Evolutionary conservation across 2,888 invertebrate genomes (phyloP).

Genomic region (Lampropteryx suffumata): DNA sequence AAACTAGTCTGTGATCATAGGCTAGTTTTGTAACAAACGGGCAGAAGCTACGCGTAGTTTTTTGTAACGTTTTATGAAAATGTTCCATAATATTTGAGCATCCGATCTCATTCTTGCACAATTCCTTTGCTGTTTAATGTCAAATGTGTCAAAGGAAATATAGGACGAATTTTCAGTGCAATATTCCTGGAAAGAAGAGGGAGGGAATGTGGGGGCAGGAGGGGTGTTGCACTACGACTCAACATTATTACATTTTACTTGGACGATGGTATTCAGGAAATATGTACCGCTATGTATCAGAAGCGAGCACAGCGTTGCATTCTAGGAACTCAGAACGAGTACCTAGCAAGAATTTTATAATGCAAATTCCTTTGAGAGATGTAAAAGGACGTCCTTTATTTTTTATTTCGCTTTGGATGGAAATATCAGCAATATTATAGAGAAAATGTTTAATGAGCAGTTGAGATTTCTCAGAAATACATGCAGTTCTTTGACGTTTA

Average conservation of each 20-base stretch:
- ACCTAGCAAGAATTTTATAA: conserved; percentile 29
- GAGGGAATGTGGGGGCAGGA: conserved; percentile 6
- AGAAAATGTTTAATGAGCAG: background rate
- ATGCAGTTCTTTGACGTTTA: too few relatives aligned
- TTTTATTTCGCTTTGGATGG: conserved; percentile 2
- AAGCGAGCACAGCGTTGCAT: conserved; percentile 20
- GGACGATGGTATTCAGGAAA: conserved; percentile 33
- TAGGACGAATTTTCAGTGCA: conserved; percentile 40
- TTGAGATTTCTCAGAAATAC: conserved; percentile 1
- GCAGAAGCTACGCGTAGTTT: too few relatives aligned
- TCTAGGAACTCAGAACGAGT: conserved; percentile 10
- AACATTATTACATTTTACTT: conserved; percentile 38
- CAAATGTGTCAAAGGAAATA: conserved; percentile 39
- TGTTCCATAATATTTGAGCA: conserved; percentile 12
- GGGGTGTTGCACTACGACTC: conserved; percentile 29
- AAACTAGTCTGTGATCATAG: too few relatives aligned
- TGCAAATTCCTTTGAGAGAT: conserved; percentile 29
- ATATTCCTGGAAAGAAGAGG: conserved; percentile 26
- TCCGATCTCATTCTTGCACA: conserved; percentile 27
- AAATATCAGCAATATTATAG: conserved; percentile 8
- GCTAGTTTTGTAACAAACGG: too few relatives aligned
- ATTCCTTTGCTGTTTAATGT: conserved; percentile 36
- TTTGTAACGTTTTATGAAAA: too few relatives aligned
- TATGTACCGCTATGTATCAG: conserved; percentile 29
- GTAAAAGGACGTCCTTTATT: conserved; percentile 10